These are phyloP conservation scores for Erythrocercus mccallii DNA, from an alignment of 2,113 vertebrate species.

Conservation along the genomic window DNA sequence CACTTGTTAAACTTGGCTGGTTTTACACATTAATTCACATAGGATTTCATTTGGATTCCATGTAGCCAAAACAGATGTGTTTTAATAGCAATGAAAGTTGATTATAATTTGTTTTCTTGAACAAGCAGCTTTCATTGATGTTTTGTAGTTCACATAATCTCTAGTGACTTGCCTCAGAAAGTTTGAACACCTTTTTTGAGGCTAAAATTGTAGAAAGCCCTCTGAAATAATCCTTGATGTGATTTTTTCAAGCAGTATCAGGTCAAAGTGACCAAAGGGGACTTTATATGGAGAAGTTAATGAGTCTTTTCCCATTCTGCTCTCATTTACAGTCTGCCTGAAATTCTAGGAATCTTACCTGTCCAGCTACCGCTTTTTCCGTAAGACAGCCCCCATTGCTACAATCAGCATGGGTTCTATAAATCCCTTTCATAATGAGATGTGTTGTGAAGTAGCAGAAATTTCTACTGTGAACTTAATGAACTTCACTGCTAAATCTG, in stretches of 20 bases:
- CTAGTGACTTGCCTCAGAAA: neutral
- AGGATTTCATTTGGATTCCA: neutral
- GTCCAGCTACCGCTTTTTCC: neutral
- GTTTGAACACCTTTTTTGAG: neutral
- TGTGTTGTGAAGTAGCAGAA: constrained; percentile 29
- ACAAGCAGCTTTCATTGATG: neutral
- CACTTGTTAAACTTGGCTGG: neutral
- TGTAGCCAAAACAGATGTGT: neutral
- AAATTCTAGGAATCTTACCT: constrained; percentile 41
- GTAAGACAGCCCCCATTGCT: constrained; percentile 14
- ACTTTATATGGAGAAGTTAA: constrained; percentile 12
- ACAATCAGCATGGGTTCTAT: constrained; percentile 40
- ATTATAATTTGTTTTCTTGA: constrained; percentile 1
- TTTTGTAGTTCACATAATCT: neutral
- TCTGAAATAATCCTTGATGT: neutral
- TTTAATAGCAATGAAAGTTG: neutral
- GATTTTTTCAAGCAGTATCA: neutral
- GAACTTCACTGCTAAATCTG: neutral
- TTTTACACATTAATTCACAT: neutral
- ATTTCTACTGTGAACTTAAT: constrained; percentile 17
- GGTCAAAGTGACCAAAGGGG: neutral
- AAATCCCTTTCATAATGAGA: constrained; percentile 54
- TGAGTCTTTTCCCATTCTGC: neutral
- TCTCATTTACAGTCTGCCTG: constrained; percentile 3
- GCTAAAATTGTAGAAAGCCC: neutral